phyloP scores from a whole-genome alignment of 2,113 vertebrate genomes.

The Maccullochella peelii region DNA sequence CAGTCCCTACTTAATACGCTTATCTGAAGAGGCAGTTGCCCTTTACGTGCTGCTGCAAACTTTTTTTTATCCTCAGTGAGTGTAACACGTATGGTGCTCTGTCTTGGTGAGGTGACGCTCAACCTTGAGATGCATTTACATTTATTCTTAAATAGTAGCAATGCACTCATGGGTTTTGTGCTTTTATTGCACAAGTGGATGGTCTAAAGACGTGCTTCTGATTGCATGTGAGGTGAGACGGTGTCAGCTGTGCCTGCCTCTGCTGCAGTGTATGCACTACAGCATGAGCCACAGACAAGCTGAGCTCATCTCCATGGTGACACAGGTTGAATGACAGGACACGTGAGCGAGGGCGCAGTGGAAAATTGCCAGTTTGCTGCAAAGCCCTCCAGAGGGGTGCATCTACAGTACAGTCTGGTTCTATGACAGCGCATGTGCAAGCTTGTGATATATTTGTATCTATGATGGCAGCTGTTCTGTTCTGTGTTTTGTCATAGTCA shows the following conservation, averaged over 20 bases:
- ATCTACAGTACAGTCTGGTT: slow-evolving; percentile 17
- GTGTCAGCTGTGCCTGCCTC: slow-evolving; percentile 18
- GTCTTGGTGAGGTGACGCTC: slow-evolving; percentile 28
- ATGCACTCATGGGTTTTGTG: too few species aligned
- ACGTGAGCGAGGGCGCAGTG: slow-evolving; percentile 61
- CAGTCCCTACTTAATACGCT: slow-evolving; percentile 6
- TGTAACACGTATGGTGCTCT: neutral
- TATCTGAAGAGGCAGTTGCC: slow-evolving; percentile 66
- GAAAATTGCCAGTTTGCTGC: slow-evolving; percentile 73
- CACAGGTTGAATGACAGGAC: slow-evolving; percentile 76
- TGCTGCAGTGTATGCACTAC: slow-evolving; percentile 63
- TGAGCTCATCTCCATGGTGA: slow-evolving; percentile 78
- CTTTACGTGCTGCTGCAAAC: slow-evolving; percentile 59
- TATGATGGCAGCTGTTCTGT: slow-evolving; percentile 17
- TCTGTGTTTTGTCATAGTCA: slow-evolving; percentile 10
- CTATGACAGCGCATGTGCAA: slow-evolving; percentile 9
- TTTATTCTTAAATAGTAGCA: too few species aligned
- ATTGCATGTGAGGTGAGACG: slow-evolving; percentile 6
- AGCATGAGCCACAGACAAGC: slow-evolving; percentile 60
- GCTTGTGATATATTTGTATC: neutral
- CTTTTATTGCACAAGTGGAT: too few species aligned
- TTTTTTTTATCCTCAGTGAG: slow-evolving; percentile 28
- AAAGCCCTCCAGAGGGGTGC: slow-evolving; percentile 54
- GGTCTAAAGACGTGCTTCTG: neutral
- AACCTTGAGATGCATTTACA: slow-evolving; percentile 40